Base-by-base conservation (phyloP, 2,113 vertebrate species). In the Paedocypris sp. region DNA sequence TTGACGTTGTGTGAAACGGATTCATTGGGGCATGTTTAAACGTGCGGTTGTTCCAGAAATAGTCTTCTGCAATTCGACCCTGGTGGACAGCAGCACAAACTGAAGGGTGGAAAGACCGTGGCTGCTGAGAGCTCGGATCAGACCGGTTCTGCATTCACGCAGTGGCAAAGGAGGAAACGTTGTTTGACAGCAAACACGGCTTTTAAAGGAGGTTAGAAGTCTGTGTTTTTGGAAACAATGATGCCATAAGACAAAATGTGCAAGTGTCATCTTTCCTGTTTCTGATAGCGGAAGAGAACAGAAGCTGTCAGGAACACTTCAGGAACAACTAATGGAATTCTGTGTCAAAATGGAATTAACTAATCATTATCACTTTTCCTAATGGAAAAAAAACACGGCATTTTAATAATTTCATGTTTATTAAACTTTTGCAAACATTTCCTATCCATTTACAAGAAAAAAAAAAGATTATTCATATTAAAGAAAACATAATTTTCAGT, bases 11-110 rank as follows among this genome's bases (percentile, higher is more conserved):
- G 22, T n/a, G 38, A 57, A 45, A 64, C 22, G 45, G 42, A 9
- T 28, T 68, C 60, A 75, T 77, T 54, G 62, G 16, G 73, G 75
- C 63, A 66, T 36, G 41, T 67, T 43, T 58, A 61, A 35, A 69
- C 29, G 7, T 13, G 56, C 28, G 64, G 39, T 60, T 29, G 64
- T 67, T 67, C 73, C 71, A 64, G 76, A 66, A 79, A 78, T 73
- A 76, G 72, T 72, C 15, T 63, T 67, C 45, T 64, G 74, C 77
- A 77, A 80, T 69, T 33, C 51, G 72, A 77, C 39, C 68, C 66
- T 46, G 7, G 18, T 66, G 69, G 38, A 11, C 16, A 62, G 47
- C 15, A 13, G 35, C 53, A 43, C 53, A 31, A 56, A 56, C 52
- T 41, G 6, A 56, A 56, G 45, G 38, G 60, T 62, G 35, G n/a